Conservation (phyloP, 2,113 vertebrate genomes). For the Sphaerodactylus townsendi region DNA sequence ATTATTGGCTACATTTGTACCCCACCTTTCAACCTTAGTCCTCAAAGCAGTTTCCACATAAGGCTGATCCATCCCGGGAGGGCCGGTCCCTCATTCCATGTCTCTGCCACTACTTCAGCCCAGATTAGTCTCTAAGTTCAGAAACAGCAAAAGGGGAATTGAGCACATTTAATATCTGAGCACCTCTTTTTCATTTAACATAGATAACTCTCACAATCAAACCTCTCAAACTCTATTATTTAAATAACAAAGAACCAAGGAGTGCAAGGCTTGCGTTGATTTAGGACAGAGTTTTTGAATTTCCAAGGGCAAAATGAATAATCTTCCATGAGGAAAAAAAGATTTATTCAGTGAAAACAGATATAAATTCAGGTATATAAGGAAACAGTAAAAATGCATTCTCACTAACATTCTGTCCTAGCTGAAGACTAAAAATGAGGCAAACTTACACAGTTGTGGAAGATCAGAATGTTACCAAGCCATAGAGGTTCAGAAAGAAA, state of each 20-base stretch:
- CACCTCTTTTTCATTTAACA: neutral
- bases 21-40: no score
- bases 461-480: neutral
- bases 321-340: neutral
- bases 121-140: neutral
- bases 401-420: neutral
- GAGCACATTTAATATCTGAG: neutral
- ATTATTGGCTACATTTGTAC: no score
- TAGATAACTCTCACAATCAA: neutral
- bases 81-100: neutral
- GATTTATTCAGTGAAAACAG: constrained; percentile 1
- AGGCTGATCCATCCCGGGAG: no score
- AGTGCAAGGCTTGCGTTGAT: neutral
- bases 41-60: no score
- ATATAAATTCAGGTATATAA: neutral
- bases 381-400: neutral
- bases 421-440: neutral
- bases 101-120: neutral
- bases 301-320: neutral
- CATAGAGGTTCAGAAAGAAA: neutral
- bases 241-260: neutral
- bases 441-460: neutral
- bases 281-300: neutral
- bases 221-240: neutral
- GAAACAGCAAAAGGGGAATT: neutral